Conservation (phyloP, 2,113 vertebrate species). For the Pangasianodon hypophthalmus region DNA sequence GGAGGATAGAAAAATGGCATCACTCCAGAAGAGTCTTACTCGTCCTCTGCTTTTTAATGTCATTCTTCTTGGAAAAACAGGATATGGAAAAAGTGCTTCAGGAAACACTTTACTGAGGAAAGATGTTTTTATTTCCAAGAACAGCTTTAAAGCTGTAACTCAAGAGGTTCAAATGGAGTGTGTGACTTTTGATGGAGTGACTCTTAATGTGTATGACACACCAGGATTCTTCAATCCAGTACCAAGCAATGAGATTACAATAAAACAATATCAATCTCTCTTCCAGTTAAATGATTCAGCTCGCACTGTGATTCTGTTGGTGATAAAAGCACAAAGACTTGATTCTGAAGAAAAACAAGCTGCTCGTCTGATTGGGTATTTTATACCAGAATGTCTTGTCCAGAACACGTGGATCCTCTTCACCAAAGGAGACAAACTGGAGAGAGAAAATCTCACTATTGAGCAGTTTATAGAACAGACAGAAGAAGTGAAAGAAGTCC, state of each 20-base stretch:
- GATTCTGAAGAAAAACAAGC: slow-evolving; percentile 2
- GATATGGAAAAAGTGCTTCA: too few relatives aligned
- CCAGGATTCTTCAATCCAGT: slow-evolving; percentile 20
- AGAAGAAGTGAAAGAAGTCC: neutral
- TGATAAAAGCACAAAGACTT: neutral
- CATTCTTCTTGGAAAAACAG: too few relatives aligned
- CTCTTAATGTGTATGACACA: slow-evolving; percentile 34
- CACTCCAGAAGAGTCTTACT: too few relatives aligned
- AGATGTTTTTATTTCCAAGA: too few relatives aligned
- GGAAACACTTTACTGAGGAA: too few relatives aligned
- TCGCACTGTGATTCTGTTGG: slow-evolving; percentile 25
- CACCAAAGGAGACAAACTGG: slow-evolving; percentile 37
- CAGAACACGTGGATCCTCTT: slow-evolving; percentile 49
- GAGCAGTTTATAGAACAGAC: neutral
- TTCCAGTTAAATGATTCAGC: neutral
- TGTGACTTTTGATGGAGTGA: neutral
- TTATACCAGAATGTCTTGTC: neutral
- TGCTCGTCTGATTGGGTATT: neutral
- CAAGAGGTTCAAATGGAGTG: neutral
- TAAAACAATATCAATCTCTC: neutral
- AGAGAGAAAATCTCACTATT: neutral
- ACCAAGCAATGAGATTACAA: neutral
- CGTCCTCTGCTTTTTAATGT: too few relatives aligned
- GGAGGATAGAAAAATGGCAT: too few relatives aligned
- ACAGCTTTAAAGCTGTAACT: neutral